Base-by-base conservation (phyloP, 2,888 invertebrate genomes). In the Drosophila pegasa region DNA sequence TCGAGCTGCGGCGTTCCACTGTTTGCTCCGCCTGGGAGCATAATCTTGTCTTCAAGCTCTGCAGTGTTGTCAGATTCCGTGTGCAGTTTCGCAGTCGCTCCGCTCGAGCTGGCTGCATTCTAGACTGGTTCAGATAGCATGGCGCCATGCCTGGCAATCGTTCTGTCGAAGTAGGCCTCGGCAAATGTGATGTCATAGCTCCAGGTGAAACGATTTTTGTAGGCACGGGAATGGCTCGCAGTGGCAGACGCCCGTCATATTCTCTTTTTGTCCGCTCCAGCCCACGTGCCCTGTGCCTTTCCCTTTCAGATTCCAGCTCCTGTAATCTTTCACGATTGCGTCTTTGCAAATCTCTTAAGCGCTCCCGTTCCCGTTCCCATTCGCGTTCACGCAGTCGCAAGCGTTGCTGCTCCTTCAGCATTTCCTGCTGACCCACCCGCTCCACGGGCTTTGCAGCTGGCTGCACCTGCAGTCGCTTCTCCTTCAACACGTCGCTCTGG, bases 131-230 rank as follows among this genome's bases (percentile, higher is more conserved):
- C 14, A 55, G 52, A 52, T n/a, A 22, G n/a, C 61, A 80, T 0
- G 79, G 72, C 48, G 76, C 67, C 68, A 87, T 83, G n/a, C 80
- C 74, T 1, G 89, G 89, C 58, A 85, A 52, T 0, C 89, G 87
- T 5, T 83, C 87, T 3, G 58, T 47, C 0, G 80, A 75, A 2
- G 64, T 16, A 2, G 9, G 62, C 1, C 48, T 40, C 6, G 54
- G 55, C 3, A 85, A 37, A 25, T 78, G 70, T 0, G 80, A 71
- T 6, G 69, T 56, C 70, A 67, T 73, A 1, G 52, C 37, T 6
- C 71, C 60, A 0, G 69, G 63, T 0, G 51, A 16, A 0, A 48
- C 20, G 3, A 40, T 16, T 2, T 62, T 3, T 1, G 27, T 48
- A 5, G 62, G 59, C 29, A 50, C 31, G 7, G 66, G 38, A 29